Percentiles rank a stretch among this genome's conserved stretches.
Conservation (phyloP, 2,797 vertebrate species). For the Gila robusta region DNA sequence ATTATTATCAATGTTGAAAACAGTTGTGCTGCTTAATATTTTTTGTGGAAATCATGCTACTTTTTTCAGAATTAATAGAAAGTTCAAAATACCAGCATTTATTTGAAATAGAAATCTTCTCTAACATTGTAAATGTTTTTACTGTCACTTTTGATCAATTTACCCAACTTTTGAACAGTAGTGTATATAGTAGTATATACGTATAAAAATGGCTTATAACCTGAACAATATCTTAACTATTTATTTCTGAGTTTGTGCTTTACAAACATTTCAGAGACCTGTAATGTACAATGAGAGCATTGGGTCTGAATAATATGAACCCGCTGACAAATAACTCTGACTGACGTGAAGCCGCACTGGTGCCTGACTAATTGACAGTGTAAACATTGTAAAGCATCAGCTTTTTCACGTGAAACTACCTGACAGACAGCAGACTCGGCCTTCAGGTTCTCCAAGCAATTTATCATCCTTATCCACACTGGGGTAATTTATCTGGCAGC, state of each 20-base stretch:
- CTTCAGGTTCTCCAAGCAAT: conserved; percentile 43
- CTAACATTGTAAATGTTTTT: too few relatives aligned
- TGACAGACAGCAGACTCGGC: conserved; percentile 29
- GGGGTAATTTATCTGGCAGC: conserved; percentile 27
- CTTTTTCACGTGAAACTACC: conserved; percentile 40
- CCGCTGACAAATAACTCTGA: conserved; percentile 31
- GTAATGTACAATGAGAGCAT: not conserved
- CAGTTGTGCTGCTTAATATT: too few relatives aligned
- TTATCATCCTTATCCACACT: conserved; percentile 55
- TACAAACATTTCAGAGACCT: not conserved
- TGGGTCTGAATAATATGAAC: conserved; percentile 17
- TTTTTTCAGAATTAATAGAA: too few relatives aligned
- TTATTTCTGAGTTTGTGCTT: not conserved
- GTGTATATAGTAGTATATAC: not conserved
- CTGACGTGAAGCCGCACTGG: conserved; percentile 39
- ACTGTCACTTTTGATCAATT: too few relatives aligned
- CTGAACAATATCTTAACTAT: not conserved
- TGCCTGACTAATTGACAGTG: conserved; percentile 51
- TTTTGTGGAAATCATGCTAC: too few relatives aligned
- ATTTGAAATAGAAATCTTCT: too few relatives aligned
- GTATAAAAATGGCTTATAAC: not conserved
- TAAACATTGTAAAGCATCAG: conserved; percentile 37
- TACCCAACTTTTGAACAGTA: too few relatives aligned
- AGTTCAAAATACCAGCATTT: too few relatives aligned
- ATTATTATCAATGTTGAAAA: too few relatives aligned